A percentile compares a stretch with the other conserved stretches of the same genome.
phyloP scores from a whole-genome alignment of 2,113 vertebrate genomes.

The Fukomys damarensis region DNA sequence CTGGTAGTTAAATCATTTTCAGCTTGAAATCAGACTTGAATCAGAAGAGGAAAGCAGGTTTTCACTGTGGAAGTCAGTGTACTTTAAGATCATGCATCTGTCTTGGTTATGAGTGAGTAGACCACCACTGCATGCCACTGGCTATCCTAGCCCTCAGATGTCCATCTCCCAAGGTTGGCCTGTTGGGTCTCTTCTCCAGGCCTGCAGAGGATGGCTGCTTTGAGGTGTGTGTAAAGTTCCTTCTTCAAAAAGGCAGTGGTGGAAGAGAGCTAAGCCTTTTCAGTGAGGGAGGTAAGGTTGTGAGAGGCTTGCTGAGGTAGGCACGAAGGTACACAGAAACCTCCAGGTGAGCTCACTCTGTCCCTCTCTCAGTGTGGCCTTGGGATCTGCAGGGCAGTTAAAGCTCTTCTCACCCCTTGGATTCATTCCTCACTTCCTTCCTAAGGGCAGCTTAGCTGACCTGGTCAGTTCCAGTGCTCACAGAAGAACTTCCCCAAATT shows the following conservation, averaged over 20 bases:
- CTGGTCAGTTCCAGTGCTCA: neutral
- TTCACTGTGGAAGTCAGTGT: rapidly evolving
- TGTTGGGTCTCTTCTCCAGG: too few species aligned
- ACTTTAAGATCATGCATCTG: neutral
- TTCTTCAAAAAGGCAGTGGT: neutral
- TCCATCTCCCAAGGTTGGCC: neutral
- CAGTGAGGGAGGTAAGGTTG: neutral
- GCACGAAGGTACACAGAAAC: too few species aligned
- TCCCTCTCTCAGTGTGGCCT: neutral
- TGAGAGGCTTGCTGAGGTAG: neutral
- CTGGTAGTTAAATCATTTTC: neutral
- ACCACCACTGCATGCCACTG: rapidly evolving
- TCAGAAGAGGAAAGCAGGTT: neutral
- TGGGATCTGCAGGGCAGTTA: neutral
- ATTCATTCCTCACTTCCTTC: neutral
- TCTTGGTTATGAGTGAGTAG: too few species aligned
- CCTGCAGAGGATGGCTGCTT: neutral
- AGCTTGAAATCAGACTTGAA: neutral
- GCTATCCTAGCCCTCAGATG: neutral
- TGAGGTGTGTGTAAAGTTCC: neutral
- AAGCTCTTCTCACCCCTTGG: rapidly evolving
- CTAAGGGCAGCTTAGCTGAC: neutral
- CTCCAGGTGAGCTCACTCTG: neutral
- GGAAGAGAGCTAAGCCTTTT: neutral
- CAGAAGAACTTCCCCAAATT: neutral